Evolutionary conservation across 2,113 vertebrate species (phyloP), one percentile per base, ranked within the genome.

Genomic region (Microcebus tavaratra): DNA sequence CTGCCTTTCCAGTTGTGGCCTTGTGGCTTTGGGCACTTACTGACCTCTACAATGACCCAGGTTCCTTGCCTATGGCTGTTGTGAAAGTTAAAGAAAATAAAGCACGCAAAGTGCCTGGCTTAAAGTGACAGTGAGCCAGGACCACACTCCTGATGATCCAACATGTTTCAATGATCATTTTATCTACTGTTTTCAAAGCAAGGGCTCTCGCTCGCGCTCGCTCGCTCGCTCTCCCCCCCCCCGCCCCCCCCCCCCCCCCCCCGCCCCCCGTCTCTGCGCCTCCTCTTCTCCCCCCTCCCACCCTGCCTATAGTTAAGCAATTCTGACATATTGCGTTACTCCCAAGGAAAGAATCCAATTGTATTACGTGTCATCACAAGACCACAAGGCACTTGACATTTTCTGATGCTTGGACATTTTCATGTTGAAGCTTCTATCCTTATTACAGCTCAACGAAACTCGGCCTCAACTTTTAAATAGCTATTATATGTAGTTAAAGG

Each of bases 71-170:
- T 23, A 21, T 2, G 45, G 59, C 57, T 50, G 0, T 39, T 39
- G n/a, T 3, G 21, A 29, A 83, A 91, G 25, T 61, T 36, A 12
- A 78, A 73, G 39, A 57, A 45, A 89, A 61, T 2, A 9, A 85
- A 72, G n/a, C 34, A 31, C 4, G 45, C 5, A 8, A 23, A 57
- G n/a, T 2, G 17, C n/a, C 12, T 0, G 21, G 55, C 4, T 0
- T 39, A 8, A n/a, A 42, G 34, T 10, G 27, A 42, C 55, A 8
- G 1, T 31, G 65, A 17, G 29, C 57, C 87, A 50, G 78, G 80
- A 45, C 31, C 27, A 27, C 76, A 0, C n/a, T 70, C 39, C 76
- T 29, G 53, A 65, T 7, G 75, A 61, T 34, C 89, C 50, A n/a
- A 57, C 20, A 2, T 4, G 29, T 39, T 34, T 55, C 88, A 15